Evolutionary conservation across 1,140 invertebrate genomes (phyloP), one percentile per base, ranked within the genome.

Genomic region (Cyrtorhinus lividipennis): DNA sequence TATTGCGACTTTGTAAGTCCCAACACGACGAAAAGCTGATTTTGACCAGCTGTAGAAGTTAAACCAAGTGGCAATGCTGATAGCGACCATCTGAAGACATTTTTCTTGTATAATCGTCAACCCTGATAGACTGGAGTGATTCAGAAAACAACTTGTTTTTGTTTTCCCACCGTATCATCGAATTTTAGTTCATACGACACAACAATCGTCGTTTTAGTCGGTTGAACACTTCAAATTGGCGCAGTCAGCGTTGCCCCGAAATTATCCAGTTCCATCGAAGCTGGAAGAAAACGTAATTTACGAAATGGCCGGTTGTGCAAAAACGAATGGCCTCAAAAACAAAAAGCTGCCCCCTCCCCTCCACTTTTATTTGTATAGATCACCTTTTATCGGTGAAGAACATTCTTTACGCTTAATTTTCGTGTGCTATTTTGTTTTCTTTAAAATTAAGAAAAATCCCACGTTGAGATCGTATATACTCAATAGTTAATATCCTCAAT

Each of bases 351-450:
- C 48, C 48, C 8, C n/a, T 44, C n/a, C 8, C 8, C 38, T 44
- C 38, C n/a, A 44, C 8, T 8, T n/a, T n/a, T 10, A 53, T 53
- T 53, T 53, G 48, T 53, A 53, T 53, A 15, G 48, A 20, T 5
- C 48, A 53, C 5, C 18, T 12, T 53, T 53, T 53, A 13, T 5
- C 20, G 10, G 10, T 20, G 5, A 13, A 15, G 10, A 5, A 10
- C 38, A 44, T 44, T 53, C 20, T 53, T 12, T 53, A 53, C 48
- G 48, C 48, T 53, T 53, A 53, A 15, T 53, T 53, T 53, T 53
- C 18, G 38, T 5, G 12, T 12, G 5, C 5, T 53, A 20, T 53
- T 53, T 22, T 10, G 20, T 53, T 22, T 12, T 53, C 20, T 53
- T 53, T 53, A 15, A 53, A 20, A 13, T 53, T 8, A 10, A 53